Conservation (phyloP, 1,140 invertebrate genomes). For the Metaphire vulgaris region DNA sequence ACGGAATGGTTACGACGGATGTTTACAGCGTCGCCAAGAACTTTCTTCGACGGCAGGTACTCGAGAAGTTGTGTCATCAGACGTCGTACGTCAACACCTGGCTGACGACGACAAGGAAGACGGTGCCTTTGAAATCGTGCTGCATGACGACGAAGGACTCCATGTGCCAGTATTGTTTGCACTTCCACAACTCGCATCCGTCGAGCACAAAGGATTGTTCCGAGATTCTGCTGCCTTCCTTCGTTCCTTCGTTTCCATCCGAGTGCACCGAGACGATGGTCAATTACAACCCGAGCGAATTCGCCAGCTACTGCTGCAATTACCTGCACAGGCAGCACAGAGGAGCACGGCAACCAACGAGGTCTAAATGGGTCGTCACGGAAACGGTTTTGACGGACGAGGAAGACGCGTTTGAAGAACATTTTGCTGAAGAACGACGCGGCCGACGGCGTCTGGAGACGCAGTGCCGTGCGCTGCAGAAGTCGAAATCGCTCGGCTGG, state of each 20-base stretch:
- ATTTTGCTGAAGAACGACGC: background rate
- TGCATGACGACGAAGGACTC: background rate
- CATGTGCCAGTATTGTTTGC: constrained; percentile 4
- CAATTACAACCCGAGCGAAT: constrained; percentile 35
- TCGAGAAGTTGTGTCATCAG: background rate
- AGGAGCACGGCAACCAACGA: constrained; percentile 1
- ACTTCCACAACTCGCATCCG: constrained; percentile 13
- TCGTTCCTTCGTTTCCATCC: constrained; percentile 2
- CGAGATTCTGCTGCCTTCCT: background rate
- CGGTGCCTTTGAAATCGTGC: background rate
- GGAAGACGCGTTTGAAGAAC: background rate
- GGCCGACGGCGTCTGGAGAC: background rate
- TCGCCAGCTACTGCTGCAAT: constrained; percentile 35
- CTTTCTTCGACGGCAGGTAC: background rate
- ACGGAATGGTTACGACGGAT: constrained; percentile 17
- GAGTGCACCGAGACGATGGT: constrained; percentile 33
- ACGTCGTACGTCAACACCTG: background rate
- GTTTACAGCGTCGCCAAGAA: background rate
- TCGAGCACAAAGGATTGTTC: constrained; percentile 6
- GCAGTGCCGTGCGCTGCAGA: constrained; percentile 1
- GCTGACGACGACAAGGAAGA: background rate
- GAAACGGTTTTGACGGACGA: background rate
- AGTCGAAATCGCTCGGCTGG: background rate
- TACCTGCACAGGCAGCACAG: background rate
- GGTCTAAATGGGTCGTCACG: background rate